Percentiles rank a stretch among this genome's conserved stretches.
Conservation (phyloP, 2,888 invertebrate species). For the Oligia latruncula region DNA sequence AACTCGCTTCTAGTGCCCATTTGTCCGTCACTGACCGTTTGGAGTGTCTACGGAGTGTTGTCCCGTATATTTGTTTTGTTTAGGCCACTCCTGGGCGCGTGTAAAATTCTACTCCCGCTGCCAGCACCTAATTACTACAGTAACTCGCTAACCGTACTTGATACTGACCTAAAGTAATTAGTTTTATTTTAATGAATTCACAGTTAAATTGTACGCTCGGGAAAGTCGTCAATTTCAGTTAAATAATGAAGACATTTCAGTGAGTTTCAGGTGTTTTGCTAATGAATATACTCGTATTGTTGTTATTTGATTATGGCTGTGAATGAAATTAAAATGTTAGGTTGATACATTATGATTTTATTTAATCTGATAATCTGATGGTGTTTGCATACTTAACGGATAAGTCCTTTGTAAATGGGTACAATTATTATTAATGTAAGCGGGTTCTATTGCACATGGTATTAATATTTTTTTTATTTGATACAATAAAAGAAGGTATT, state of each 20-base stretch:
- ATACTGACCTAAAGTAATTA: conserved; percentile 57
- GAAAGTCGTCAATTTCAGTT: conserved; percentile 48
- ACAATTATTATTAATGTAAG: neutral
- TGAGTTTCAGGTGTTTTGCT: conserved; percentile 52
- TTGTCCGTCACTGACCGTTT: conserved; percentile 85
- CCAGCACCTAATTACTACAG: conserved; percentile 54
- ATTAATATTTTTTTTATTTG: too few relatives aligned
- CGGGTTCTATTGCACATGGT: too few relatives aligned
- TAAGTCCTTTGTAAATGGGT: neutral
- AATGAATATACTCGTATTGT: conserved; percentile 54
- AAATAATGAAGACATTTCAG: conserved; percentile 56
- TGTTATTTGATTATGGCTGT: conserved; percentile 44
- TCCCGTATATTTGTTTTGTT: conserved; percentile 79
- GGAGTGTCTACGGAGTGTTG: conserved; percentile 75
- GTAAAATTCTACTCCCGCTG: conserved; percentile 48
- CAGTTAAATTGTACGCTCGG: conserved; percentile 53
- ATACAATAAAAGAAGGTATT: too few relatives aligned
- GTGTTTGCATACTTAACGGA: neutral
- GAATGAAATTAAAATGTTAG: conserved; percentile 6
- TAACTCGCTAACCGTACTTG: conserved; percentile 52
- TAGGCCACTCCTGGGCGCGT: conserved; percentile 63
- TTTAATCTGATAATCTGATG: conserved; percentile 4
- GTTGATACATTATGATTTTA: conserved; percentile 5
- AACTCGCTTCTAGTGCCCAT: conserved; percentile 84
- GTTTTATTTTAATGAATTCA: conserved; percentile 60